Evolutionary conservation across 1,140 invertebrate species (phyloP), one percentile per base, ranked within the genome.

Genomic region (Leucophenga varia): DNA sequence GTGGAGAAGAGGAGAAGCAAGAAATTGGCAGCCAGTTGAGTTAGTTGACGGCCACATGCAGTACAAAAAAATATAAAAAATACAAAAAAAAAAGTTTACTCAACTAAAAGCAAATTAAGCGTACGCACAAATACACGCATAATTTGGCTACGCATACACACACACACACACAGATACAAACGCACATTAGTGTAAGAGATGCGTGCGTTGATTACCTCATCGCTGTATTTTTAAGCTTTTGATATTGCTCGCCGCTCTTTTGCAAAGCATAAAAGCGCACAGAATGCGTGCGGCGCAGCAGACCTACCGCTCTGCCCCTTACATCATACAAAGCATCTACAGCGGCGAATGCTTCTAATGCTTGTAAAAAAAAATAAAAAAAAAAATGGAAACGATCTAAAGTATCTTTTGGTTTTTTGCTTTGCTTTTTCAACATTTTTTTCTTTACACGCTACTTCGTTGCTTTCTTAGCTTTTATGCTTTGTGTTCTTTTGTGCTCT

Each of bases 241-340:
- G 5, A 6, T 25, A 25, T 25, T 25, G 22, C 22, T 25, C 10
- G 22, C 22, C 22, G 5, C 5, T 25, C 10, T 25, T 25, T 5
- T 6, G 22, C 22, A 25, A 5, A 25, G 22, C 22, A 25, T 25
- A 25, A 25, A 25, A 25, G 10, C 22, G 22, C 22, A 25, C 22
- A 53, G 54, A 65, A 65, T 65, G 63, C 63, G 63, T 67, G 59
- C 59, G n/a, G 59, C 49, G 51, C 53, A n/a, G n/a, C n/a, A n/a
- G n/a, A n/a, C n/a, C n/a, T n/a, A n/a, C n/a, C n/a, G n/a, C n/a
- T n/a, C n/a, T n/a, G n/a, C n/a, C n/a, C n/a, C n/a, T n/a, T n/a
- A n/a, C n/a, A n/a, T n/a, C n/a, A n/a, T n/a, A n/a, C n/a, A n/a
- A n/a, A n/a, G n/a, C n/a, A n/a, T n/a, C n/a, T n/a, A n/a, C n/a